Conservation (phyloP, 2,888 invertebrate species). For the Melanotus villosus region DNA sequence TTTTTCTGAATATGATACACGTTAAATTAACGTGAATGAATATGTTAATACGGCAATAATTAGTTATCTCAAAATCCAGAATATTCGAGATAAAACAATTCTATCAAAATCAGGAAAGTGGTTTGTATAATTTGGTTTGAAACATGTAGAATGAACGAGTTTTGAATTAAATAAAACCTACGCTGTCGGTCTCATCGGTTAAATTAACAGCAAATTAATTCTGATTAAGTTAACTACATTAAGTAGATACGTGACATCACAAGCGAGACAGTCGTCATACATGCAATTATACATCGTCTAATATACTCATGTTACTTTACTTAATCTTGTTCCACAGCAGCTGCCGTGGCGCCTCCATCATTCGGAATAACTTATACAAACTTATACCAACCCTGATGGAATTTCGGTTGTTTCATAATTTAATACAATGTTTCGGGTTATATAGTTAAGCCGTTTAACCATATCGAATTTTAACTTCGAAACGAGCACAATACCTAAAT, state of each 20-base stretch:
- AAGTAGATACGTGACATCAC: constrained; percentile 65
- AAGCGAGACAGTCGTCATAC: constrained; percentile 60
- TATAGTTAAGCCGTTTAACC: constrained; percentile 16
- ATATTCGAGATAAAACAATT: constrained; percentile 1
- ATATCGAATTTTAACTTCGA: constrained; percentile 24
- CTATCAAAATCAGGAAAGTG: constrained; percentile 41
- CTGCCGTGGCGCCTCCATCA: constrained; percentile 46
- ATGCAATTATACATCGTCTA: constrained; percentile 57
- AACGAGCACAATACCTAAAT: background rate
- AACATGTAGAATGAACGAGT: constrained; percentile 51
- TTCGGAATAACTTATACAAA: constrained; percentile 38
- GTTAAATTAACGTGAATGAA: too few relatives aligned
- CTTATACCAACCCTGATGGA: constrained; percentile 25
- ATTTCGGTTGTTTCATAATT: constrained; percentile 26
- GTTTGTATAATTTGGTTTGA: constrained; percentile 46
- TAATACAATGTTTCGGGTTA: constrained; percentile 18
- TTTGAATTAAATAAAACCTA: constrained; percentile 61
- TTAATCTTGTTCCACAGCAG: constrained; percentile 45
- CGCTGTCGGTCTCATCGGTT: constrained; percentile 63
- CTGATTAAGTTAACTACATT: constrained; percentile 66
- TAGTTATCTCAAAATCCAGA: too few relatives aligned
- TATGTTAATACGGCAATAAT: too few relatives aligned
- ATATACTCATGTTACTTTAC: constrained; percentile 49
- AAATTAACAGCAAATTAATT: constrained; percentile 67
- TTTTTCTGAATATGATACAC: too few relatives aligned